phyloP scores from a whole-genome alignment of 2,797 vertebrate species.

The Bovichtus diacanthus region DNA sequence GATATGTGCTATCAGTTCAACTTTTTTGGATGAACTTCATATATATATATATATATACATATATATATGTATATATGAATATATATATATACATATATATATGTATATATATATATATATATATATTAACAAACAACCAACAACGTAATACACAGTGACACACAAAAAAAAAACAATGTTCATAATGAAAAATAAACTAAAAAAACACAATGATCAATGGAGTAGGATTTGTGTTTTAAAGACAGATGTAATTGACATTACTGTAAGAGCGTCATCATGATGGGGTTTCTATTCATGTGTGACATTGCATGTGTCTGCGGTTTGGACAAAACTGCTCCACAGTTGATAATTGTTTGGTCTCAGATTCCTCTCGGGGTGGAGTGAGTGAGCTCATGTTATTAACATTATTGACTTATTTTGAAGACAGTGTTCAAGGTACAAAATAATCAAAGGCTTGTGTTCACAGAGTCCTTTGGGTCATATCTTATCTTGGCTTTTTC shows the following conservation, averaged over 20 bases:
- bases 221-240: not conserved
- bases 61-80: no score
- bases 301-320: not conserved
- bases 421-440: constrained; percentile 77
- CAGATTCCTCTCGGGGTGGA: not conserved
- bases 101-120: no score
- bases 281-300: not conserved
- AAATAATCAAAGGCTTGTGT: constrained; percentile 23
- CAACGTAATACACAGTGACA: no score
- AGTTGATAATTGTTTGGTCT: constrained; percentile 1
- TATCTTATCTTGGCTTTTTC: constrained; percentile 72
- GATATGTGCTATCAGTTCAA: constrained; percentile 63
- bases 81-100: no score
- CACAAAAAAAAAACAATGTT: no score
- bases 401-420: constrained; percentile 66
- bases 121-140: no score
- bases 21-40: constrained; percentile 43
- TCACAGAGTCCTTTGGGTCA: constrained; percentile 15
- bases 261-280: not conserved
- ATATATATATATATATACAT: no score
- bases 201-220: not conserved
- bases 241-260: not conserved
- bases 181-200: no score
- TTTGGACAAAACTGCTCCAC: not conserved
- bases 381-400: constrained; percentile 33